phyloP scores from a whole-genome alignment of 2,888 invertebrate genomes.

The Leucophora obtusa region DNA sequence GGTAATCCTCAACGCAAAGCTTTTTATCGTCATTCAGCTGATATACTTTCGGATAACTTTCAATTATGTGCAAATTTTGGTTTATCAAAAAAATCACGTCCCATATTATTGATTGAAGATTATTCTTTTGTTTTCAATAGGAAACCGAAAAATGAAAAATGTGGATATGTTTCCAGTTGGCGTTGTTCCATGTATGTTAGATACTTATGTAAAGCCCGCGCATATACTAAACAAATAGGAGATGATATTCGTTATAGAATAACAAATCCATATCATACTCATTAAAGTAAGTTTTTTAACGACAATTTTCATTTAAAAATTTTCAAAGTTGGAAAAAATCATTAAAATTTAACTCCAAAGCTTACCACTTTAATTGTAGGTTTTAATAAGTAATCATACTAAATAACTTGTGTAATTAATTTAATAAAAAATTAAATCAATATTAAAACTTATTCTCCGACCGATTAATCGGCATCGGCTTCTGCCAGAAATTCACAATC shows the following conservation, averaged over 20 bases:
- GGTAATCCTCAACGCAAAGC: not conserved
- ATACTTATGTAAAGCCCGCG: constrained; percentile 67
- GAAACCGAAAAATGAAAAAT: constrained; percentile 53
- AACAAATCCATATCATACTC: constrained; percentile 68
- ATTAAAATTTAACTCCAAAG: too few species aligned
- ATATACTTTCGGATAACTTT: constrained; percentile 61
- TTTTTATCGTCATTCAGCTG: constrained; percentile 39
- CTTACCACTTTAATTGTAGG: too few species aligned
- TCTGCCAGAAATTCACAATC: too few species aligned
- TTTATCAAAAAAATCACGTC: constrained; percentile 64
- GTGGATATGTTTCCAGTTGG: constrained; percentile 65
- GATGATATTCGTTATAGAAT: constrained; percentile 69
- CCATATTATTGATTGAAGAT: constrained; percentile 60
- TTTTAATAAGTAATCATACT: too few species aligned
- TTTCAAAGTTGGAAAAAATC: too few species aligned
- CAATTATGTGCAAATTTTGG: constrained; percentile 63
- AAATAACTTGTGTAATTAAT: too few species aligned
- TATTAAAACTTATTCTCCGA: too few species aligned
- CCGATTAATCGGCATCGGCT: too few species aligned
- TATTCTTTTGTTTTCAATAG: constrained; percentile 63
- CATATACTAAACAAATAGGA: constrained; percentile 66
- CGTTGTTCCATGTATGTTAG: constrained; percentile 67
- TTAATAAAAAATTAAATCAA: too few species aligned
- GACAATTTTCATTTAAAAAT: too few species aligned
- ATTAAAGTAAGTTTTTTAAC: constrained; percentile 11